Evolutionary conservation across 2,888 invertebrate genomes (phyloP), one percentile per base, ranked within the genome.

Genomic region (Lissocephala sabroskyi): DNA sequence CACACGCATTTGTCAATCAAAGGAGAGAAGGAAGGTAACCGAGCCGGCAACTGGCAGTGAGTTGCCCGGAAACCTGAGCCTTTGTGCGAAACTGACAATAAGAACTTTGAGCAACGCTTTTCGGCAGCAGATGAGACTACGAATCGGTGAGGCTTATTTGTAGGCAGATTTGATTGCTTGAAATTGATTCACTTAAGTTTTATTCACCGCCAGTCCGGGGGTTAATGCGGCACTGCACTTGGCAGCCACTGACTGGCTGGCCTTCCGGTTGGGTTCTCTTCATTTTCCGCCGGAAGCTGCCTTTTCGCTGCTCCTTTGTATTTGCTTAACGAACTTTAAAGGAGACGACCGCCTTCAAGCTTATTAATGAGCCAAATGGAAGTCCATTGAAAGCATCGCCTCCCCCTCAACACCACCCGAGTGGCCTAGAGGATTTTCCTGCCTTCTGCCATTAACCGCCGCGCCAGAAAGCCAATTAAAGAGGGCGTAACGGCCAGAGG

Each of bases 161-260:
- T 37, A 10, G 28, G 37, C 30, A 32, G 43, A 29, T 60, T 57
- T 49, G 57, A 61, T 62, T 57, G 60, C 23, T 28, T 51, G 41
- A 62, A 28, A 61, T 62, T 58, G 61, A 61, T 58, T 62, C 54
- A 54, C 51, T 56, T 54, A 23, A 23, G 4, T 23, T 58, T n/a
- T n/a, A n/a, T n/a, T n/a, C n/a, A n/a, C n/a, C n/a, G 49, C 41
- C 23, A 23, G 3, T 23, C 23, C 23, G 7, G 14, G 16, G 14
- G 10, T 35, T 13, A 10, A 13, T 35, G 16, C 13, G 13, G 35
- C 18, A 23, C 29, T 49, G 43, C 67, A 62, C 64, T 61, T 68
- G 66, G 58, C 74, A 59, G 74, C 46, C 53, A 41, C 73, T 58
- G 61, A 45, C 73, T 64, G 62, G 68, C 4, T 23, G 23, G 23